phyloP scores from a whole-genome alignment of 2,113 vertebrate species.

The Hypomesus transpacificus region DNA sequence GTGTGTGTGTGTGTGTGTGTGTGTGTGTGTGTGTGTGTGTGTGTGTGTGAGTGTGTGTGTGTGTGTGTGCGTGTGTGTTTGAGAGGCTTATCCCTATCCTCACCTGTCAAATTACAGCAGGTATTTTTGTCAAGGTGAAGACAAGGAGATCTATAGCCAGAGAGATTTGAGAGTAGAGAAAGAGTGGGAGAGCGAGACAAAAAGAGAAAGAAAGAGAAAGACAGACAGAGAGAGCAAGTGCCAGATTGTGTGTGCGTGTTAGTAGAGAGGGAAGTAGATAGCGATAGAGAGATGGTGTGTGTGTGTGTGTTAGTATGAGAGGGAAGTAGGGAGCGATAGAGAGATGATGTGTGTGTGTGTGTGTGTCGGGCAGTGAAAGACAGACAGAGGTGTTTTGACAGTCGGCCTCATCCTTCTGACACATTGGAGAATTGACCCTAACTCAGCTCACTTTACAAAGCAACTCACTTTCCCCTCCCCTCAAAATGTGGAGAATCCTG shows the following conservation, averaged over 20 bases:
- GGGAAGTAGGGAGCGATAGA: conserved; percentile 22
- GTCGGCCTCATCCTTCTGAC: conserved; percentile 40
- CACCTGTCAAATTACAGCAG: conserved; percentile 47
- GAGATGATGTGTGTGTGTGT: conserved; percentile 3
- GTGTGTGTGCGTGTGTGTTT: conserved; percentile 10
- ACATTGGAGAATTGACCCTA: conserved; percentile 27
- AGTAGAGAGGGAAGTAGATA: conserved; percentile 25
- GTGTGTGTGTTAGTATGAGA: conserved; percentile 1
- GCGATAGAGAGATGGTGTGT: too few species aligned
- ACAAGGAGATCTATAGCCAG: conserved; percentile 44
- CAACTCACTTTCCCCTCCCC: background rate
- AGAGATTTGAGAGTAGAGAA: conserved; percentile 25
- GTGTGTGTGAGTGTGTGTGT: conserved; percentile 15
- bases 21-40: conserved; percentile 15
- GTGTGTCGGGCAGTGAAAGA: background rate
- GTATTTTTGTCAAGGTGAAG: conserved; percentile 51
- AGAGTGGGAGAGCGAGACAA: background rate
- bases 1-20: conserved; percentile 12
- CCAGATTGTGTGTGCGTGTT: background rate
- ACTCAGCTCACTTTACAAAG: conserved; percentile 31
- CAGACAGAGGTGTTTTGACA: conserved; percentile 25
- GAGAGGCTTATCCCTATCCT: conserved; percentile 30
- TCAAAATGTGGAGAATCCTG: conserved; percentile 24
- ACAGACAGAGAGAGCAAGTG: conserved; percentile 3
- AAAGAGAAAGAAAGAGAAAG: conserved; percentile 25